A percentile compares a stretch with the other conserved stretches of the same genome.
These are phyloP conservation scores for Patiria pectinifera DNA, from an alignment of 53 echinoderm and acorn worm species.

Conservation along the genomic window DNA sequence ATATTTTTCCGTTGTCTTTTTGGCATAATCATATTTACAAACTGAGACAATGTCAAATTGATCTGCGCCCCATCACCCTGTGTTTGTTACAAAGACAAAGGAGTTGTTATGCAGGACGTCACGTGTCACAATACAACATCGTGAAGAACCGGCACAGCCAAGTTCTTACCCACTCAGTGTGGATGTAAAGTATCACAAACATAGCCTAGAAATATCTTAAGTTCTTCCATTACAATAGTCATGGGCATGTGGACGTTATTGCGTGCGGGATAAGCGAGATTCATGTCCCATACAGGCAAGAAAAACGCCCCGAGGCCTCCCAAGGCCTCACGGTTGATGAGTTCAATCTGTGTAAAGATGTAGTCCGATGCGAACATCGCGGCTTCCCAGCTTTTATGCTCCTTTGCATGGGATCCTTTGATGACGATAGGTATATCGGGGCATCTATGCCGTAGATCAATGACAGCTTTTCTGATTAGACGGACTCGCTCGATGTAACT, in stretches of 20 bases:
- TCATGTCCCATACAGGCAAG: slow-evolving; percentile 61
- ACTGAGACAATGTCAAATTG: too few relatives aligned
- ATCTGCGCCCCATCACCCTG: too few relatives aligned
- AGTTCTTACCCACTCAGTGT: too few relatives aligned
- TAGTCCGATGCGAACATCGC: background rate
- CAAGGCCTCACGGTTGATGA: slow-evolving; percentile 53
- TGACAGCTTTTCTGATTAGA: slow-evolving; percentile 40
- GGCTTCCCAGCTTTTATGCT: background rate
- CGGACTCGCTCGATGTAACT: slow-evolving; percentile 58
- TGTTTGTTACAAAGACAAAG: too few relatives aligned
- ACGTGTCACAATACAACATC: too few relatives aligned
- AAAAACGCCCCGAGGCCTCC: slow-evolving; percentile 38
- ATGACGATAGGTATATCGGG: slow-evolving; percentile 58
- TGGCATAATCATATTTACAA: too few relatives aligned
- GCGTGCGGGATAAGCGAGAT: slow-evolving; percentile 4
- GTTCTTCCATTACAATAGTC: slow-evolving; percentile 8
- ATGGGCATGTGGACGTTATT: slow-evolving; percentile 42
- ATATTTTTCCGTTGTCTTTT: too few relatives aligned
- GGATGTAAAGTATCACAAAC: slow-evolving; percentile 19
- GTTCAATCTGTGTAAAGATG: slow-evolving; percentile 12
- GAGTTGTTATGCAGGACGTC: too few relatives aligned
- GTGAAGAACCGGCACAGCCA: too few relatives aligned
- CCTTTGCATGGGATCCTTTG: slow-evolving; percentile 56
- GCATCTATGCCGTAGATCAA: slow-evolving; percentile 44
- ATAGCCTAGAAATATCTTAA: slow-evolving; percentile 38